phyloP scores from a whole-genome alignment of 1,140 invertebrate genomes.

The Rhyacophila brunnea region DNA sequence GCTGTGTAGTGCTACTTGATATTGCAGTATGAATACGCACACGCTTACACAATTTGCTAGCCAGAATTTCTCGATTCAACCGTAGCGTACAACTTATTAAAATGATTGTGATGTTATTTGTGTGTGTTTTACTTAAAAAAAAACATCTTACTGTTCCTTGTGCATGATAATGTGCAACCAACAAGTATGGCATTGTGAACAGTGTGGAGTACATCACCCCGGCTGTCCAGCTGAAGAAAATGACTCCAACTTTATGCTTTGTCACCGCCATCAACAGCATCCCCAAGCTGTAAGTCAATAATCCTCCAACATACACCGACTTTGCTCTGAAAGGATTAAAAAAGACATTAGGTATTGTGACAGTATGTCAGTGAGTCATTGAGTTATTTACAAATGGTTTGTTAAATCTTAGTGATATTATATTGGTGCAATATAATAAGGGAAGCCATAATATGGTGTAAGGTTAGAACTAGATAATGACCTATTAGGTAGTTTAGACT shows the following conservation, averaged over 20 bases:
- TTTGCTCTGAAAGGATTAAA: constrained; percentile 68
- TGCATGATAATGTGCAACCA: constrained; percentile 91
- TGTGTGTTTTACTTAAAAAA: constrained; percentile 7
- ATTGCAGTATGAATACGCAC: no score
- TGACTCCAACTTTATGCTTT: constrained; percentile 75
- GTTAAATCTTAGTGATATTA: no score
- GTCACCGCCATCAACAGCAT: constrained; percentile 86
- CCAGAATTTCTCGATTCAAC: no score
- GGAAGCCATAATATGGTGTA: no score
- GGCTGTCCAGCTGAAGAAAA: constrained; percentile 86
- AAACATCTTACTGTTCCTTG: constrained; percentile 69
- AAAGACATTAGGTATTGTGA: background rate
- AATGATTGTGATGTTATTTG: background rate
- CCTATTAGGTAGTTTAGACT: no score
- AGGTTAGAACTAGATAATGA: no score
- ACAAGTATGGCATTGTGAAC: constrained; percentile 94
- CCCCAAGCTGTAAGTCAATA: constrained; percentile 83
- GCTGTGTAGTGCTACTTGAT: no score
- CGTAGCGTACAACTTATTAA: no score
- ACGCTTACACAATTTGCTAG: no score
- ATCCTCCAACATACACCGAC: constrained; percentile 85
- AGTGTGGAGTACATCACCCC: constrained; percentile 97
- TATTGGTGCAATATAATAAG: no score
- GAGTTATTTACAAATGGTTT: no score
- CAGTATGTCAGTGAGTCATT: no score